Percentiles rank a stretch among this genome's conserved stretches.
Conservation (phyloP, 2,113 vertebrate genomes). For the Cryptomyrus ogoouensis region DNA sequence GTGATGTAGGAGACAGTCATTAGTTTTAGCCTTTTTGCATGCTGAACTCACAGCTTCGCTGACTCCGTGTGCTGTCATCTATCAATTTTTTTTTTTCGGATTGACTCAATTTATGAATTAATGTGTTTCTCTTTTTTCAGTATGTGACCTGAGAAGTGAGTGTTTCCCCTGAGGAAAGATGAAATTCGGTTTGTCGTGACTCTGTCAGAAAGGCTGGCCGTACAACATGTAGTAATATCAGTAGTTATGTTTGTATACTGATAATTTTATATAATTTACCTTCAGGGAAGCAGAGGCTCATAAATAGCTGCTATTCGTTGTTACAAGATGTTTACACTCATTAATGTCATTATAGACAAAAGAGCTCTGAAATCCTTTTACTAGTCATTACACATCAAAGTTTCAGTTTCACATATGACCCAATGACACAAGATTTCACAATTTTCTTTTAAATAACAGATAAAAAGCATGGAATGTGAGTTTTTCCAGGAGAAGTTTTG, state of each 20-base stretch:
- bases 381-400: not conserved
- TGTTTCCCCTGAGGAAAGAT: not conserved
- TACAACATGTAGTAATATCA: not conserved
- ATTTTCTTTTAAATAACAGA: not conserved
- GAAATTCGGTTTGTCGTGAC: not conserved
- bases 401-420: not conserved
- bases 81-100: not conserved
- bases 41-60: not conserved
- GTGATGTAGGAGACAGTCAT: not conserved
- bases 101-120: not conserved
- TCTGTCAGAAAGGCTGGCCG: not conserved
- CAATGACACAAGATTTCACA: not conserved
- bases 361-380: not conserved
- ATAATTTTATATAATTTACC: not conserved
- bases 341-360: not conserved
- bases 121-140: not conserved
- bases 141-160: not conserved
- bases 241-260: not conserved
- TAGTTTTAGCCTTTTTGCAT: not conserved
- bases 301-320: not conserved
- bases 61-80: not conserved
- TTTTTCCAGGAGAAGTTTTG: not conserved
- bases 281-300: not conserved
- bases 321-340: not conserved
- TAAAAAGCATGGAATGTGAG: not conserved